Evolutionary conservation across 2,113 vertebrate genomes (phyloP).

Genomic region (Cricetomys ansorgei): DNA sequence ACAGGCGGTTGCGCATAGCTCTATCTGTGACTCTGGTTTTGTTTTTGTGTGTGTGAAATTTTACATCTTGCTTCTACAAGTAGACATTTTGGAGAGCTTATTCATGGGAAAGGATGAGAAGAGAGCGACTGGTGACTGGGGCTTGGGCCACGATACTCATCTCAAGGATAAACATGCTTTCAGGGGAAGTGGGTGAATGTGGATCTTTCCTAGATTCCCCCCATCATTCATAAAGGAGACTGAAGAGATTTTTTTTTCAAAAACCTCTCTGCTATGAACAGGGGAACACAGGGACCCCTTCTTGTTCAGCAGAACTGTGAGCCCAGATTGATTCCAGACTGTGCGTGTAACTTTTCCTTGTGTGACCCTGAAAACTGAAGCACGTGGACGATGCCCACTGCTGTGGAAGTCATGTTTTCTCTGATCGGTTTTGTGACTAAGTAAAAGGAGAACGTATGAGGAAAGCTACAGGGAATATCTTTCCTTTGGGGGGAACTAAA

Average conservation of each 20-base stretch:
- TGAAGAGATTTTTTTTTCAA: neutral
- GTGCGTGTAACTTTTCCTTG: conserved; percentile 78
- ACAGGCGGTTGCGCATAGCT: conserved; percentile 22
- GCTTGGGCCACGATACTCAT: neutral
- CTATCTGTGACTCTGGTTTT: conserved; percentile 64
- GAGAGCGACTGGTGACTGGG: conserved; percentile 17
- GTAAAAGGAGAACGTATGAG: conserved; percentile 60
- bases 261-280: conserved; percentile 74
- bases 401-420: conserved; percentile 74
- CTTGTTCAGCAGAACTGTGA: conserved; percentile 72
- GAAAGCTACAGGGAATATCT: conserved; percentile 50
- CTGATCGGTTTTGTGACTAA: conserved; percentile 73
- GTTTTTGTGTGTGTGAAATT: no score
- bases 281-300: conserved; percentile 72
- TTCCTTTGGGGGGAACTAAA: neutral
- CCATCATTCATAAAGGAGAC: conserved; percentile 71
- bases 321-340: conserved; percentile 80
- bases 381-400: conserved; percentile 68
- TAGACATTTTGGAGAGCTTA: conserved; percentile 85
- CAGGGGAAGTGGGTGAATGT: conserved; percentile 62
- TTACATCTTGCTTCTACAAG: conserved; percentile 72
- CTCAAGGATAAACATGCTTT: conserved; percentile 60
- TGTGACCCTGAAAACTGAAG: conserved; percentile 72
- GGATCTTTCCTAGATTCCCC: conserved; percentile 76
- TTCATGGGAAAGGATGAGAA: conserved; percentile 58